phyloP scores from a whole-genome alignment of 2,113 vertebrate species.

The Nymphicus hollandicus region DNA sequence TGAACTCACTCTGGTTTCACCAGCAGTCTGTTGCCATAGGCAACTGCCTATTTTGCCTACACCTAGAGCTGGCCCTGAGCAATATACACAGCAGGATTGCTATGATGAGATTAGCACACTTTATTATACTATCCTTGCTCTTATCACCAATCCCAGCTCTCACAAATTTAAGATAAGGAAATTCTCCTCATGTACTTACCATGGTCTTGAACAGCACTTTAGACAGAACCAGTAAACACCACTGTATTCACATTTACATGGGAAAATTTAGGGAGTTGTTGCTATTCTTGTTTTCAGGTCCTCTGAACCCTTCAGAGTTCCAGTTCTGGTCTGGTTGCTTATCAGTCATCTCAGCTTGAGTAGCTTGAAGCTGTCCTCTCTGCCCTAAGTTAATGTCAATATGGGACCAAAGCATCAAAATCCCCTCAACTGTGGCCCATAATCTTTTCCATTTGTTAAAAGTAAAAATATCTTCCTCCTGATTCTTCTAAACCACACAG shows the following conservation, averaged over 20 bases:
- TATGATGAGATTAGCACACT: constrained; percentile 54
- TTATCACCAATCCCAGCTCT: constrained; percentile 56
- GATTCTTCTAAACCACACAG: background rate
- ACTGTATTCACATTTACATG: constrained; percentile 22
- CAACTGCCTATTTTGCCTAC: constrained; percentile 63
- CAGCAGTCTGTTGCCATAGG: constrained; percentile 52
- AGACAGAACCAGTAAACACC: background rate
- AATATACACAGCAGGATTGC: constrained; percentile 16
- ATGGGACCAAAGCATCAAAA: constrained; percentile 5
- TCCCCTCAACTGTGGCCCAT: background rate
- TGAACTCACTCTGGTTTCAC: constrained; percentile 32
- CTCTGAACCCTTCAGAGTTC: background rate
- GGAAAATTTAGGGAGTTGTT: background rate
- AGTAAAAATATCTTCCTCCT: background rate
- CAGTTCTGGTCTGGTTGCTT: constrained; percentile 32
- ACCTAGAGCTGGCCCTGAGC: constrained; percentile 43
- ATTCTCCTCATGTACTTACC: constrained; percentile 32
- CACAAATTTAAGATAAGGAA: constrained; percentile 49
- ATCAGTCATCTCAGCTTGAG: constrained; percentile 42
- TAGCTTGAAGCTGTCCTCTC: constrained; percentile 31
- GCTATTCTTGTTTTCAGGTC: constrained; percentile 16
- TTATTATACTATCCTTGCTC: constrained; percentile 43
- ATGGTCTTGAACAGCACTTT: constrained; percentile 24
- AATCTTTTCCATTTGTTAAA: background rate
- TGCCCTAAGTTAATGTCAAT: background rate